Conservation (phyloP, 2,888 invertebrate species). For the Ichneumoninae sp. region DNA sequence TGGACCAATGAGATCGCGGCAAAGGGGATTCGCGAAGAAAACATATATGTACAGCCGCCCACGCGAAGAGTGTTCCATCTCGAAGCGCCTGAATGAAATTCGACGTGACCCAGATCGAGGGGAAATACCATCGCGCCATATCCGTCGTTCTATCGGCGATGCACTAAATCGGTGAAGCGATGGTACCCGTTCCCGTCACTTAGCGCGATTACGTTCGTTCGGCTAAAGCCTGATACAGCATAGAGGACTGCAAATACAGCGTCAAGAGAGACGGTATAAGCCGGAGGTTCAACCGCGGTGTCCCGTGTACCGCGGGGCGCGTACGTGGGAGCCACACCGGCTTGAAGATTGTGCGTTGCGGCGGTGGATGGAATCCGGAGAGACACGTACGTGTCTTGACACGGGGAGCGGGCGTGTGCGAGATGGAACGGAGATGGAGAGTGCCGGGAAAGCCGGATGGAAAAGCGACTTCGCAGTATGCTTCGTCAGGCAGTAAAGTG, state of each 20-base stretch:
- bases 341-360: not conserved
- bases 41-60: not conserved
- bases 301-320: slow-evolving; percentile 10
- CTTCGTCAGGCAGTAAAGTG: slow-evolving; percentile 45
- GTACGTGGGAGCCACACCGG: not conserved
- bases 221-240: slow-evolving; percentile 42
- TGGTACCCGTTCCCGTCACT: slow-evolving; percentile 29
- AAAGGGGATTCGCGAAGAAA: not conserved
- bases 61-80: not conserved
- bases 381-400: slow-evolving; percentile 13
- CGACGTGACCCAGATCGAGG: not conserved
- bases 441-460: slow-evolving; percentile 19
- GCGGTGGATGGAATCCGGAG: slow-evolving; percentile 27
- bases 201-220: slow-evolving; percentile 46
- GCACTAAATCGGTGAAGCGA: slow-evolving; percentile 1
- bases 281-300: slow-evolving; percentile 21
- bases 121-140: not conserved
- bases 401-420: not conserved
- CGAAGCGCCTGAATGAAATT: not conserved
- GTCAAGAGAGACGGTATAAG: slow-evolving; percentile 44
- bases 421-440: slow-evolving; percentile 6
- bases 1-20: not conserved
- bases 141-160: not conserved
- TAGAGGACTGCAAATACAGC: slow-evolving; percentile 47
- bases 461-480: slow-evolving; percentile 25